Evolutionary conservation across 53 echinoderm and acorn worm genomes (phyloP).

Genomic region (Echinometra lucunter): DNA sequence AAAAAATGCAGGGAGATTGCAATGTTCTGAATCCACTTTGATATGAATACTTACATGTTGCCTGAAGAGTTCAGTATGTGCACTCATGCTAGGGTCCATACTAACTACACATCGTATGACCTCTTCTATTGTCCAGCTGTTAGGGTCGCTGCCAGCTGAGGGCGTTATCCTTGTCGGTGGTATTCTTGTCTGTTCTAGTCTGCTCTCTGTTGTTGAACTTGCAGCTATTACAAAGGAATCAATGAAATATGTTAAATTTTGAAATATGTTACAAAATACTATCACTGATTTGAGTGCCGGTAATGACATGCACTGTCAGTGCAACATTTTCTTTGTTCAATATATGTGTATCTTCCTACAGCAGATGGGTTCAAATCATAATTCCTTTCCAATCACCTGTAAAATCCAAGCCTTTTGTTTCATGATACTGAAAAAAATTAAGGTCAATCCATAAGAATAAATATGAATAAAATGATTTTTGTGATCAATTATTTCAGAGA

Average conservation of each 20-base stretch:
- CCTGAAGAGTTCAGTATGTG: constrained; percentile 88
- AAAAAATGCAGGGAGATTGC: too few species aligned
- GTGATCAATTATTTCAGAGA: too few species aligned
- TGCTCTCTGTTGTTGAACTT: constrained; percentile 92
- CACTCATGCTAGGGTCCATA: constrained; percentile 79
- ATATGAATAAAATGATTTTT: too few species aligned
- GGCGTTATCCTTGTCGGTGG: constrained; percentile 22
- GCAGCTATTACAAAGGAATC: constrained; percentile 78
- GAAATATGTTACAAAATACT: neutral
- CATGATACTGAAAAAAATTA: too few species aligned
- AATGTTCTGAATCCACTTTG: too few species aligned
- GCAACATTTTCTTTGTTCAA: neutral
- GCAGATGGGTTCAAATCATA: too few species aligned
- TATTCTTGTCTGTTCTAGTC: constrained; percentile 61
- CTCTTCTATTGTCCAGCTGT: constrained; percentile 93
- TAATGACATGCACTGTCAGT: neutral
- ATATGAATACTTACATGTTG: constrained; percentile 83
- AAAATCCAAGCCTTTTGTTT: too few species aligned
- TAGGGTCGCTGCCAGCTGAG: constrained; percentile 79
- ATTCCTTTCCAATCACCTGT: too few species aligned
- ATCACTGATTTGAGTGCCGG: neutral
- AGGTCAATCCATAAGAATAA: too few species aligned
- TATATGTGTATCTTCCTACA: too few species aligned
- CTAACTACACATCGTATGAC: constrained; percentile 88
- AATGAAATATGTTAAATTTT: neutral